A percentile compares a stretch with the other conserved stretches of the same genome.
Conservation (phyloP, 2,113 vertebrate genomes). For the Todiramphus chloris region DNA sequence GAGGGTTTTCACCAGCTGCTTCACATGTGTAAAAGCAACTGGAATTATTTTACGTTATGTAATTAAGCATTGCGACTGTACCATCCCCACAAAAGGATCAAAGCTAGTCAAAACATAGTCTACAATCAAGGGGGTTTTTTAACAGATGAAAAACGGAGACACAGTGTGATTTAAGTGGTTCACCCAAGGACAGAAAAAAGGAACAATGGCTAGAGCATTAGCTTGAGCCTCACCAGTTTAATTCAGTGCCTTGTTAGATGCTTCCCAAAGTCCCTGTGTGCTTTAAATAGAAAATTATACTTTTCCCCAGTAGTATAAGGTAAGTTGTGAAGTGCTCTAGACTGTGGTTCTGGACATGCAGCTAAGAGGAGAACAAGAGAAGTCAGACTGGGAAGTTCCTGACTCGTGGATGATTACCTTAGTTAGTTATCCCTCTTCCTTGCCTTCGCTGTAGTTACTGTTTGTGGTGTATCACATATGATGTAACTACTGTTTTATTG, state of each 20-base stretch:
- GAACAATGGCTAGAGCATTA: not conserved
- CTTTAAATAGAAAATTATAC: not conserved
- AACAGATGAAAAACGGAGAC: not conserved
- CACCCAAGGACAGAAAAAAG: not conserved
- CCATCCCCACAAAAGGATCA: not conserved
- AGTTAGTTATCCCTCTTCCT: not conserved
- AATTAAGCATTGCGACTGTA: not conserved
- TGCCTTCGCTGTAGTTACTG: not conserved
- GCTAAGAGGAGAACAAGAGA: not conserved
- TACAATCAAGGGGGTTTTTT: not conserved
- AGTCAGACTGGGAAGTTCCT: not conserved
- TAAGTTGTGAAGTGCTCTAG: not conserved
- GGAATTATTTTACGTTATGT: not conserved
- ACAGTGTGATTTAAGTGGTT: not conserved
- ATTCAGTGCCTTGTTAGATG: not conserved
- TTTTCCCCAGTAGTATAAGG: not conserved
- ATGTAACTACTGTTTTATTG: not conserved
- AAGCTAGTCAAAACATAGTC: not conserved
- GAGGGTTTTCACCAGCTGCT: not conserved
- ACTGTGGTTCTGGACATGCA: not conserved
- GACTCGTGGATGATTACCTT: not conserved
- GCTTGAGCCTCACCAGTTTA: not conserved
- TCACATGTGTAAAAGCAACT: not conserved
- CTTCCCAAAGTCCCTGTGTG: not conserved
- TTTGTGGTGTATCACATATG: not conserved